These are phyloP conservation scores for Osmoderma eremita DNA, from an alignment of 2,888 invertebrate species.

Conservation along the genomic window DNA sequence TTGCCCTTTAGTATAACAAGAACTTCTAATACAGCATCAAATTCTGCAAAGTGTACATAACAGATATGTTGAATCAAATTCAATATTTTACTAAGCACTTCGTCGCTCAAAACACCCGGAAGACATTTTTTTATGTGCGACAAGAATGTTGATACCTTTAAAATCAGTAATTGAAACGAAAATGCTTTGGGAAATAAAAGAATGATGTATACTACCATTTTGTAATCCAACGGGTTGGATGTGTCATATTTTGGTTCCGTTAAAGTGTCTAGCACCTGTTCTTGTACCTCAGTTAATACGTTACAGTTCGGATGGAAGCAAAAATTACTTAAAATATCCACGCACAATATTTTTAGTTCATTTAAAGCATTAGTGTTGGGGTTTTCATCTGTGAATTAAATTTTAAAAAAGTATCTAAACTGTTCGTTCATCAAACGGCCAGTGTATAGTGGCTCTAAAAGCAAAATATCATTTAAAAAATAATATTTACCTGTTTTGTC, in stretches of 20 bases:
- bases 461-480: too few species aligned
- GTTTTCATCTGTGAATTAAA: constrained; percentile 18
- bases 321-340: constrained; percentile 52
- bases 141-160: constrained; percentile 57
- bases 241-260: constrained; percentile 51
- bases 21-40: constrained; percentile 56
- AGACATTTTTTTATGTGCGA: constrained; percentile 53
- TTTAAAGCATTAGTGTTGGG: constrained; percentile 47
- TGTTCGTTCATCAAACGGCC: neutral
- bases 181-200: constrained; percentile 8
- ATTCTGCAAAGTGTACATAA: constrained; percentile 54
- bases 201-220: constrained; percentile 50
- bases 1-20: constrained; percentile 49
- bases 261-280: constrained; percentile 50
- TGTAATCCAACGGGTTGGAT: constrained; percentile 50
- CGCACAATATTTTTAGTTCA: constrained; percentile 31
- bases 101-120: constrained; percentile 50
- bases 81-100: constrained; percentile 54
- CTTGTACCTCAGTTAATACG: constrained; percentile 49
- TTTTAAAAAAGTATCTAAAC: neutral
- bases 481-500: constrained; percentile 39
- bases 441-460: too few species aligned
- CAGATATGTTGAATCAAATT: constrained; percentile 57
- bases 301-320: constrained; percentile 49
- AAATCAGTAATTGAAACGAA: too few species aligned